Conservation (phyloP, 2,888 invertebrate species). For the Eupithecia exiguata region DNA sequence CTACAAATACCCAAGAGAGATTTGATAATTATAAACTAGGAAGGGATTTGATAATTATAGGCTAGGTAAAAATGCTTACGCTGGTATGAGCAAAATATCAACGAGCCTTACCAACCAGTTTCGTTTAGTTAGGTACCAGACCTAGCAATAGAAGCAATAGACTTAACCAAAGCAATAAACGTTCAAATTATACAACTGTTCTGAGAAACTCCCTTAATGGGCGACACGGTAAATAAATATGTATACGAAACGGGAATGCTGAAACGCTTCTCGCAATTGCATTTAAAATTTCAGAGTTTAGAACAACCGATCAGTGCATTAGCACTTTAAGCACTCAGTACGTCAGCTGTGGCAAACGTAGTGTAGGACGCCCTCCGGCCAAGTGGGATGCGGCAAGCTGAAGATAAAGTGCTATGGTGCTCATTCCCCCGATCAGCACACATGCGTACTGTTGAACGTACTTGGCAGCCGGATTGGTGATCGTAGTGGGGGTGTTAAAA, state of each 20-base stretch:
- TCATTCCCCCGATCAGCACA: not conserved
- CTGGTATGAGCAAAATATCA: not conserved
- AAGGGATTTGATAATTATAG: not conserved
- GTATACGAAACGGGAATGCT: constrained; percentile 24
- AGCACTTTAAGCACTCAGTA: constrained; percentile 48
- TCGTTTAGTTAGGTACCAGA: not conserved
- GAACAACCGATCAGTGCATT: constrained; percentile 35
- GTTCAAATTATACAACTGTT: constrained; percentile 15
- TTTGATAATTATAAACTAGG: not conserved
- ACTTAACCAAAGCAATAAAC: constrained; percentile 15
- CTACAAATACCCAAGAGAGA: not conserved
- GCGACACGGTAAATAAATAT: constrained; percentile 24
- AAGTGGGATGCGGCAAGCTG: not conserved
- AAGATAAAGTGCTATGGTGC: not conserved
- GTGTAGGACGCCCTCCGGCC: not conserved
- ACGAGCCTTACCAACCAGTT: not conserved
- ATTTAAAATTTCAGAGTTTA: constrained; percentile 32
- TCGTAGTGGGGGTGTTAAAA: not conserved
- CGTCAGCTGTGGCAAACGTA: constrained; percentile 32
- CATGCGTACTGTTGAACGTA: not conserved
- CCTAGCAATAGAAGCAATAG: not conserved
- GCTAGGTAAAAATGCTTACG: not conserved
- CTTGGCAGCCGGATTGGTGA: not conserved
- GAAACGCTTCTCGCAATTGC: constrained; percentile 31
- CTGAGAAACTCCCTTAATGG: constrained; percentile 19